Percentiles rank a stretch among this genome's conserved stretches.
phyloP scores from a whole-genome alignment of 2,888 invertebrate species.

The Athripsodes cinereus region DNA sequence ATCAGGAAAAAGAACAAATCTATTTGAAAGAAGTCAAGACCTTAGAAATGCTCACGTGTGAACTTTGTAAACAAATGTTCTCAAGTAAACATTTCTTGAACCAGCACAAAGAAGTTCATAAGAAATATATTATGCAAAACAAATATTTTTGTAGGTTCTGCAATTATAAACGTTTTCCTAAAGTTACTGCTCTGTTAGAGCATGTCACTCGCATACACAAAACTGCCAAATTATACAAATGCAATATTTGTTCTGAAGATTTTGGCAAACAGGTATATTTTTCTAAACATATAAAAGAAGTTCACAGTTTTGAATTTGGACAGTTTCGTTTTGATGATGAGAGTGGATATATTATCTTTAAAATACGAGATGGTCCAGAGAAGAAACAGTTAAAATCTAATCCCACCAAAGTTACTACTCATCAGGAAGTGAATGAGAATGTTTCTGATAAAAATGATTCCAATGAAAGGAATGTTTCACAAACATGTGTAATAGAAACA shows the following conservation, averaged over 20 bases:
- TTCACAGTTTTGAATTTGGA: background rate
- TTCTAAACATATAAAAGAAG: background rate
- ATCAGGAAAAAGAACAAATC: background rate
- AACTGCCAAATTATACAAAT: background rate
- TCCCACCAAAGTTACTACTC: too few species aligned
- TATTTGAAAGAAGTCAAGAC: background rate
- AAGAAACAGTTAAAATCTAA: too few species aligned
- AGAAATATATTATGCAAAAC: background rate
- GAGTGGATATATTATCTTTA: background rate
- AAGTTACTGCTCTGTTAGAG: background rate
- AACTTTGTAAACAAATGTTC: conserved; percentile 4
- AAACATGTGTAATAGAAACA: too few species aligned
- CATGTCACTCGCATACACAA: background rate
- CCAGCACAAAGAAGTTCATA: background rate
- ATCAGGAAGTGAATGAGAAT: too few species aligned
- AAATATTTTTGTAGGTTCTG: conserved; percentile 3
- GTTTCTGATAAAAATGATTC: too few species aligned
- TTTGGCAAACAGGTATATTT: background rate
- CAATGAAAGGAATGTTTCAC: too few species aligned
- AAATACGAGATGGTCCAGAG: background rate
- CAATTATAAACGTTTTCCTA: background rate
- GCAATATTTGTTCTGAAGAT: background rate
- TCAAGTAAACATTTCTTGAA: background rate
- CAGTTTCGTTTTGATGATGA: background rate
- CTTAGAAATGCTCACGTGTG: conserved; percentile 3